Base-by-base conservation (phyloP, 2,888 invertebrate genomes). In the Blera fallax region DNA sequence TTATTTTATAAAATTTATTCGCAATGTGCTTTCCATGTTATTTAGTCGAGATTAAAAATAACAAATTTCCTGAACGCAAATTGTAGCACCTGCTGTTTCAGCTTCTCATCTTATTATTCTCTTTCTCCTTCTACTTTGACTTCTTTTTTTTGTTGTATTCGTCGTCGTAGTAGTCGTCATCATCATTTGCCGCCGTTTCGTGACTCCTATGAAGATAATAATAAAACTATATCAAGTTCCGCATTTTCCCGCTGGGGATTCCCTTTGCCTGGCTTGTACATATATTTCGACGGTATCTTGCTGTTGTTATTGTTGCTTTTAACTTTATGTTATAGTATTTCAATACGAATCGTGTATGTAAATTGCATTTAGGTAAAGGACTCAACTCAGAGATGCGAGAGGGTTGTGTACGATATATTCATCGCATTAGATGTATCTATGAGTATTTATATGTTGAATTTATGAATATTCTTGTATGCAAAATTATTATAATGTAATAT, bases 21-120 rank as follows among this genome's bases (percentile, higher is more conserved):
- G 62, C 76, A 45, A 32, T 65, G 43, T 54, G 45, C 32, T 45
- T 43, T 76, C 69, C 60, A 60, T 77, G 52, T 69, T 69, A 77
- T 69, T 69, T 50, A 77, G 37, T 77, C 18, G 60, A 69, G 60
- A 77, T 69, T 69, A 77, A 77, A 77, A 77, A 67, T 52, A 77
- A 60, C 81, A 81, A 81, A 81, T 81, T 76, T 81, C 76, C 81
- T 70, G 60, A 69, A 69, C 60, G 58, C 62, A 62, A 62, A 78
- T 78, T 78, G 43, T 45, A 60, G 79, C 79, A 79, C 78, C 78
- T 70, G 80, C 65, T 60, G 72, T 64, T 45, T 48, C 58, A 34
- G 52, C 40, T 67, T 58, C 52, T 58, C 50, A 14, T 58, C 32
- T 73, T 40, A 34, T 45, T 11, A 40, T 37, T 40, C 43, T 48